A percentile compares a stretch with the other conserved stretches of the same genome.
Conservation (phyloP, 2,113 vertebrate genomes). For the Atherinomorus stipes region DNA sequence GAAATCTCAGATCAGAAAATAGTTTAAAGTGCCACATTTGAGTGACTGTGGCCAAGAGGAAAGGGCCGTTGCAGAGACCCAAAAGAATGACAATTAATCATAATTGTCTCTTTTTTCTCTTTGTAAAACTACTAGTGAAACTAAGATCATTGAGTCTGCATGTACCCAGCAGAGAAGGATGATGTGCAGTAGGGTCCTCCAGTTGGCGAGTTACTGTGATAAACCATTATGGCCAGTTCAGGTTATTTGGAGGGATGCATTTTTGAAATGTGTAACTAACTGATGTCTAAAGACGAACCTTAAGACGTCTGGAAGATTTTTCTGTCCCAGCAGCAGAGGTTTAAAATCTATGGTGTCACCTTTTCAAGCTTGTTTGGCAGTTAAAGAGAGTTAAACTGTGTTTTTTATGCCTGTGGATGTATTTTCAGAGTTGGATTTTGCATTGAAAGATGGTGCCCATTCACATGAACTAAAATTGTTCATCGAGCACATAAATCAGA, state of each 20-base stretch:
- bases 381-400: not conserved
- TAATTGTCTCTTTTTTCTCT: slow-evolving; percentile 55
- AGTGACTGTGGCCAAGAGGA: slow-evolving; percentile 16
- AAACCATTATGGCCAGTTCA: slow-evolving; percentile 41
- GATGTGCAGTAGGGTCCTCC: slow-evolving; percentile 24
- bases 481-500: not conserved
- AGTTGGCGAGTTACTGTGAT: slow-evolving; percentile 35
- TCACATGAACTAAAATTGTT: slow-evolving; percentile 6
- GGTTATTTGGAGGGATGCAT: slow-evolving; percentile 18
- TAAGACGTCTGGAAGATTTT: not conserved
- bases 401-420: not conserved
- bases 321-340: not conserved
- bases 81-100: slow-evolving; percentile 59
- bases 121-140: slow-evolving; percentile 67
- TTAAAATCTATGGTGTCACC: not conserved
- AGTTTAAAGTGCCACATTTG: not conserved
- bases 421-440: not conserved
- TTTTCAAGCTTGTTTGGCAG: not conserved
- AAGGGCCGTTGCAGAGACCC: slow-evolving; percentile 42
- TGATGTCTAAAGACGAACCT: not conserved
- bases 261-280: not conserved
- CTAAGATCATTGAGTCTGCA: slow-evolving; percentile 32
- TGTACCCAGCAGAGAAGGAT: slow-evolving; percentile 10
- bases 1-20: too few species aligned
- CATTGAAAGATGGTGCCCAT: not conserved